Evolutionary conservation across 2,888 invertebrate genomes (phyloP), one percentile per base, ranked within the genome.

Genomic region (Xestoiulus laeticollis): DNA sequence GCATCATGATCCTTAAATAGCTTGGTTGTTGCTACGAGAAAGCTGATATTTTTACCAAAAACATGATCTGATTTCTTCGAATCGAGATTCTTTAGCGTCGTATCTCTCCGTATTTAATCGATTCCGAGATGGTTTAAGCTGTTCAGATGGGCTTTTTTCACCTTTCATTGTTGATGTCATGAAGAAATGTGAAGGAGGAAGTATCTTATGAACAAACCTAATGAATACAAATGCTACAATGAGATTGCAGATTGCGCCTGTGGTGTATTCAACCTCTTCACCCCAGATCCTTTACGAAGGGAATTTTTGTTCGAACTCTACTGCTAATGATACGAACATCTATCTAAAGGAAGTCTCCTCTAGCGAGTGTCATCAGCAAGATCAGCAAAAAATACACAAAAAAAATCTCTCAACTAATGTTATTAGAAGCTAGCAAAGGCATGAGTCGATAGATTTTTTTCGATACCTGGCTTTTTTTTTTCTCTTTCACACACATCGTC

Each of bases 201-300:
- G 68, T 68, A 68, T 68, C 68, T 68, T 68, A 68, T 68, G 68
- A 68, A 68, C 68, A 68, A 68, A 22, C 68, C 68, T 68, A 68
- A 68, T 68, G 68, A 68, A 68, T 68, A 68, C 68, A 68, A 68
- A 68, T 68, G 68, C 68, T 68, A 22, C 68, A 26, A 68, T 68
- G 68, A 68, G 68, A 68, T 68, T 68, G 68, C 68, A 68, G 68
- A 68, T 68, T 68, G 68, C 10, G 68, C 68, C 68, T 22, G 68
- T 68, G 68, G 68, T 68, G 68, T 68, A 26, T 68, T 68, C 68
- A 68, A 68, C 68, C 68, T 68, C 68, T 68, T 68, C 68, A 68
- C 68, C 68, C 68, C 68, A 68, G 22, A 68, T 68, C 68, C 26
- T n/a, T 22, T 6, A 26, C 68, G 68, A 22, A 68, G 68, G 68